Evolutionary conservation across 2,888 invertebrate species (phyloP), one percentile per base, ranked within the genome.

Genomic region (Ophonus ardosiacus): DNA sequence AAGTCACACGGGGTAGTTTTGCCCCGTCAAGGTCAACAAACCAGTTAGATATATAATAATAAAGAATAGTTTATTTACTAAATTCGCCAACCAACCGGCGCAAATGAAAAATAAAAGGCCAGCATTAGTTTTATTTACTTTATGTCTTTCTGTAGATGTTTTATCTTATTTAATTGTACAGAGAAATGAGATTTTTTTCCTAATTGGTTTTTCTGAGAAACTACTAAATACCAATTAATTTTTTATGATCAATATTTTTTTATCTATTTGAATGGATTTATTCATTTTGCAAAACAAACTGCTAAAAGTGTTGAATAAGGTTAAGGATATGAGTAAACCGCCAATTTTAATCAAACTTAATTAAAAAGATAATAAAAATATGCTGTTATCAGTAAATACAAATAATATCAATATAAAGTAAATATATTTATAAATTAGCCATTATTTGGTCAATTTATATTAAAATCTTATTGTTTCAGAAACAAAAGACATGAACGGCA

Each of bases 101-200:
- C 21, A 74, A 74, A 74, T 51, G 15, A 43, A 74, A 74, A 74
- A 74, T 74, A 74, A 74, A 51, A 17, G 21, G 7, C 15, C 51
- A n/a, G 43, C 18, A 74, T 15, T 15, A 13, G 31, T 38, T 65
- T 65, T 65, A 38, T 65, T 13, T 65, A 65, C 21, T 1, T 31
- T 6, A n/a, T 5, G 2, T 31, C 5, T 6, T 4, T 31, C 31
- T 31, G 4, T 6, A 24, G 63, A 8, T 15, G n/a, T 10, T 40
- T 68, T 68, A 0, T 68, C 68, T 38, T 7, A 38, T 38, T 31
- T 68, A 68, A 68, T 68, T 68, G 7, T 38, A 31, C 68, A 4
- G 7, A 68, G 68, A 68, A 38, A 68, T 38, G 15, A 68, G n/a
- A 63, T 24, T 24, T 38, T 0, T 68, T 68, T 68, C 24, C 38